Base-by-base conservation (phyloP, 2,888 invertebrate genomes). In the Micropterix aruncella region DNA sequence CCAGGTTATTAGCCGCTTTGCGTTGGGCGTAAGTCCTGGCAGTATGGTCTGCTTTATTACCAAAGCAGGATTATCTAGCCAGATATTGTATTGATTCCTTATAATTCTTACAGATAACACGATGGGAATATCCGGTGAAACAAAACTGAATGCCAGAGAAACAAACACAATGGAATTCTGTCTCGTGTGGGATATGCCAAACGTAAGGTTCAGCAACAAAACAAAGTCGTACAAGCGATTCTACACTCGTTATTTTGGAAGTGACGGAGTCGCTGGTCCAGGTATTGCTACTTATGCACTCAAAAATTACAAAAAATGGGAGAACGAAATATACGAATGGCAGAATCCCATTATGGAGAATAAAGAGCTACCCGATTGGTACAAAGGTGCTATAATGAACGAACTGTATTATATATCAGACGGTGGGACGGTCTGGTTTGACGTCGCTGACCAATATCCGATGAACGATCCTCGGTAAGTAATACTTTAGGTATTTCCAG, bases 311-410 rank as follows among this genome's bases (percentile, higher is more conserved):
- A 61, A 63, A 16, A 69, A 68, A 47, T 95, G 95, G 95, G 91
- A 93, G 61, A 69, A 76, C 49, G 75, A 79, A 52, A 90, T 96
- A 51, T 77, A 79, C 47, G 74, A 80, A 48, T 95, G 94, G 94
- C 95, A 95, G 60, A 75, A 75, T 43, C 81, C 83, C 12, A 77
- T 93, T 49, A 67, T 94, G 42, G 75, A 79, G 54, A 83, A 91
- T 66, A 70, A n/a, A n/a, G n/a, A 67, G 53, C 65, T 93, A 47
- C 94, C 94, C 3, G 80, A 83, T 56, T 95, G 94, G 94, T 95
- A 93, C 65, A 95, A 95, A 69, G 81, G 89, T 60, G 93, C 93
- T 54, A 73, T 96, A 60, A 94, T 95, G 70, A 96, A 96, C 67
- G 94, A 95, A 72, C 74, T 90, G 51, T 96, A 96, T 63, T 95